Conservation (phyloP, 1,140 invertebrate species). For the Plectrocnemia conspersa region DNA sequence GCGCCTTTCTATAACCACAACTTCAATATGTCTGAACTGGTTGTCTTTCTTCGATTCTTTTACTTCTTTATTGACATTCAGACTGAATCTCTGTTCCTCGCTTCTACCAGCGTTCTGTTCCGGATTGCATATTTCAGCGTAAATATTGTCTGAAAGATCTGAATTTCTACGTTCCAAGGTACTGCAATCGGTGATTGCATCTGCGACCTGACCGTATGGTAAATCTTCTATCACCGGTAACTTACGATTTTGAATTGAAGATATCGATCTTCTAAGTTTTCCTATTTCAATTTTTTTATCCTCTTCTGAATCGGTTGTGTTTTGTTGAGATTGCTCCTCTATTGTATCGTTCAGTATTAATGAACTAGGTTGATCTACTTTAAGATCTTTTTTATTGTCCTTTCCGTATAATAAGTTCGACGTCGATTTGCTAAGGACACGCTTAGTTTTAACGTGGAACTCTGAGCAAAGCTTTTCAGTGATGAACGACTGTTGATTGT, state of each 20-base stretch:
- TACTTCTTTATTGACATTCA: slow-evolving; percentile 47
- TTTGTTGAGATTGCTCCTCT: background rate
- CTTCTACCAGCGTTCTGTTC: slow-evolving; percentile 30
- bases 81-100: slow-evolving; percentile 45
- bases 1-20: slow-evolving; percentile 50
- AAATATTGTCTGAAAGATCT: slow-evolving; percentile 56
- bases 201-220: slow-evolving; percentile 50
- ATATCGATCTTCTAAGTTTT: slow-evolving; percentile 48
- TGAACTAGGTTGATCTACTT: slow-evolving; percentile 21
- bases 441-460: slow-evolving; percentile 58
- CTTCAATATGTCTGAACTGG: slow-evolving; percentile 51
- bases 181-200: slow-evolving; percentile 39
- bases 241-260: slow-evolving; percentile 50
- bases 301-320: background rate
- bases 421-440: slow-evolving; percentile 56
- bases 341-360: slow-evolving; percentile 3
- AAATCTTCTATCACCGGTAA: slow-evolving; percentile 52
- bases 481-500: slow-evolving; percentile 55
- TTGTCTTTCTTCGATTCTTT: slow-evolving; percentile 45
- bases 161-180: slow-evolving; percentile 46
- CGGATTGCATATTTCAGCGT: slow-evolving; percentile 56
- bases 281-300: slow-evolving; percentile 27
- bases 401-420: slow-evolving; percentile 55
- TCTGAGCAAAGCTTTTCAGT: slow-evolving; percentile 58
- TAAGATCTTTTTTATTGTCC: slow-evolving; percentile 42